phyloP scores from a whole-genome alignment of 2,888 invertebrate species.

The Julus scanicus region DNA sequence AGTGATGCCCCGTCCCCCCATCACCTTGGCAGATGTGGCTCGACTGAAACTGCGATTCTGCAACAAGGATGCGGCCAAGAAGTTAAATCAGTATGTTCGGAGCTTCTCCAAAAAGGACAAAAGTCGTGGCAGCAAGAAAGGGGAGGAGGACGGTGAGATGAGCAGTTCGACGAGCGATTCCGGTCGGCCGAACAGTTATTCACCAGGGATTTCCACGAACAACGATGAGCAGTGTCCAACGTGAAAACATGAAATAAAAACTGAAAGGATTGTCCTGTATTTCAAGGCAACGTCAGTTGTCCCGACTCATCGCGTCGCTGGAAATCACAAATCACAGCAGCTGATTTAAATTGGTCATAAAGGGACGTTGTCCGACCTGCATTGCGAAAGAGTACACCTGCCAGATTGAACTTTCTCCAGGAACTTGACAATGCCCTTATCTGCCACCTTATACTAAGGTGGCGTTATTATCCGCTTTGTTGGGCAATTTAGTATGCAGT shows the following conservation, averaged over 20 bases:
- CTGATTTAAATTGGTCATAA: not conserved
- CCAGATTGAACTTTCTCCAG: not conserved
- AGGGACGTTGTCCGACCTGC: not conserved
- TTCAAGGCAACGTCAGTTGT: not conserved
- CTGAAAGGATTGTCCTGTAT: not conserved
- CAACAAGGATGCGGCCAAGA: conserved; percentile 53
- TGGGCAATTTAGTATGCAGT: not conserved
- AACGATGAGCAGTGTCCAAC: not conserved
- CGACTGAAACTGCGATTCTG: conserved; percentile 56
- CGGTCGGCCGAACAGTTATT: not conserved
- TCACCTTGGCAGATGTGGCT: conserved; percentile 57
- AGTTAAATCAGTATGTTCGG: conserved; percentile 55
- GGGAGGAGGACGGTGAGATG: not conserved
- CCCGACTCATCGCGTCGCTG: not conserved
- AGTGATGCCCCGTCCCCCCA: conserved; percentile 59
- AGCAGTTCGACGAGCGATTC: not conserved
- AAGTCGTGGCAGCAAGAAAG: not conserved
- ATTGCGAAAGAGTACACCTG: not conserved
- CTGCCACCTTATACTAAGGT: not conserved
- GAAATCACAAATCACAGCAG: not conserved
- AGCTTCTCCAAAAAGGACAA: conserved; percentile 57
- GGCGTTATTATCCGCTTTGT: not conserved
- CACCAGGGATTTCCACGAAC: not conserved
- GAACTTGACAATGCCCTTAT: not conserved
- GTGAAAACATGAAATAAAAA: not conserved